Evolutionary conservation across 2,113 vertebrate genomes (phyloP).

Genomic region (Morone saxatilis): DNA sequence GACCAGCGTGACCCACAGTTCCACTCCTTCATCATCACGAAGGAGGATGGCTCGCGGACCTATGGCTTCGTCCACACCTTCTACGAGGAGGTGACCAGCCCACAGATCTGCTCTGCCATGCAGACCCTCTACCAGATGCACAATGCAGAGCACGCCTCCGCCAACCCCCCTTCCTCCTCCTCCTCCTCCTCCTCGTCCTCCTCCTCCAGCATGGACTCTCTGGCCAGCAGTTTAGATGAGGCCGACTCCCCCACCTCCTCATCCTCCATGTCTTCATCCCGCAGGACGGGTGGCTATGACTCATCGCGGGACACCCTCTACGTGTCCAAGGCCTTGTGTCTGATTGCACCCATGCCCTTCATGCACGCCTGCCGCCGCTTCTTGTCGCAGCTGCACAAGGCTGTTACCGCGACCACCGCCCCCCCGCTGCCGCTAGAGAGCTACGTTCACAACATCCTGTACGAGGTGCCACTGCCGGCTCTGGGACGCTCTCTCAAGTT

Average conservation of each 20-base stretch:
- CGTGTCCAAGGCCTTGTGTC: slow-evolving; percentile 92
- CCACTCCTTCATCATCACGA: slow-evolving; percentile 93
- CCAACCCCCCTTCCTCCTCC: slow-evolving; percentile 77
- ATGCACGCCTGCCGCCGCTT: slow-evolving; percentile 94
- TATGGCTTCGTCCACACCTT: slow-evolving; percentile 95
- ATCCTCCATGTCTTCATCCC: slow-evolving; percentile 72
- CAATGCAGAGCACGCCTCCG: slow-evolving; percentile 84
- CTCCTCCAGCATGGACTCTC: slow-evolving; percentile 92
- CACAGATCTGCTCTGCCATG: slow-evolving; percentile 92
- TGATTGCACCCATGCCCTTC: slow-evolving; percentile 93
- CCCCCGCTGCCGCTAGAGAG: slow-evolving; percentile 93
- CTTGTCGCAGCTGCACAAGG: slow-evolving; percentile 89
- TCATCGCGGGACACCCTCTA: slow-evolving; percentile 90
- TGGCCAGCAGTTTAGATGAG: slow-evolving; percentile 91
- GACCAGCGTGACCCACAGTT: slow-evolving; percentile 88
- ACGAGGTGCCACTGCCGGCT: slow-evolving; percentile 92
- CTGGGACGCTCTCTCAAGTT: slow-evolving; percentile 93
- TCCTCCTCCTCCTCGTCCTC: slow-evolving; percentile 87
- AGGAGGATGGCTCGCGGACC: slow-evolving; percentile 92
- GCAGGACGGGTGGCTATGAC: slow-evolving; percentile 86
- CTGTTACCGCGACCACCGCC: slow-evolving; percentile 85
- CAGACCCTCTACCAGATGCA: slow-evolving; percentile 95
- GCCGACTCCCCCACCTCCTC: slow-evolving; percentile 81
- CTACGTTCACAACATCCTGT: slow-evolving; percentile 94
- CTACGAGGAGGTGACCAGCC: slow-evolving; percentile 93